These are phyloP conservation scores for Brachypteracias leptosomus DNA, from an alignment of 2,113 vertebrate genomes.

Conservation along the genomic window DNA sequence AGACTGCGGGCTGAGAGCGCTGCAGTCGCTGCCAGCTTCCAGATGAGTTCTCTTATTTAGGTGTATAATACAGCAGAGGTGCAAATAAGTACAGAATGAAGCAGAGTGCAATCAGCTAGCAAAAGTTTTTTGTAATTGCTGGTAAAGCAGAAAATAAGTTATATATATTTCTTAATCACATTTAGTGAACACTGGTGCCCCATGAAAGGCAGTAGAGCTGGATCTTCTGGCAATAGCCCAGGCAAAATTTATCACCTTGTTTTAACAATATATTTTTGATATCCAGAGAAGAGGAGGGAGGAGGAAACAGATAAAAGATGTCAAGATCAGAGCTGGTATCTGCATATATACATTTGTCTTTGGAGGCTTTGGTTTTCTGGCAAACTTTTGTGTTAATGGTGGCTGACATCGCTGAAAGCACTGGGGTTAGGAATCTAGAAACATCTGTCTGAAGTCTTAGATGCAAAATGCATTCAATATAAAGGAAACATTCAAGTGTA, in stretches of 20 bases:
- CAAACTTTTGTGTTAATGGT: not conserved
- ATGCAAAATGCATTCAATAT: not conserved
- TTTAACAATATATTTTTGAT: not conserved
- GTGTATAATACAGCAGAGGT: fast-evolving
- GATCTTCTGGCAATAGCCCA: not conserved
- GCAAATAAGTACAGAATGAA: not conserved
- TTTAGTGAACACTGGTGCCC: not conserved
- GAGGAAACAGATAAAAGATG: not conserved
- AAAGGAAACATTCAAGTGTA: not conserved
- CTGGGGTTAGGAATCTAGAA: not conserved
- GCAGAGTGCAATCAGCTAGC: no score
- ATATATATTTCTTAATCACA: not conserved
- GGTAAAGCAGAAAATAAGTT: not conserved
- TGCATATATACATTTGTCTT: not conserved
- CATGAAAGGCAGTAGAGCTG: not conserved
- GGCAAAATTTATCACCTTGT: not conserved
- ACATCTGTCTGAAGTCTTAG: not conserved
- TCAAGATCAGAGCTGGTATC: not conserved
- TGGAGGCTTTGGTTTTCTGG: not conserved
- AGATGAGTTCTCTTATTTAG: not conserved
- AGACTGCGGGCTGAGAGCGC: not conserved
- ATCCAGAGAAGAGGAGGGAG: not conserved
- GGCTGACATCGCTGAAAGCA: not conserved
- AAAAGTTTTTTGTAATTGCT: no score
- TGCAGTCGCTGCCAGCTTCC: not conserved